Evolutionary conservation across 2,797 vertebrate species (phyloP).

Genomic region (Cyprinella venusta): DNA sequence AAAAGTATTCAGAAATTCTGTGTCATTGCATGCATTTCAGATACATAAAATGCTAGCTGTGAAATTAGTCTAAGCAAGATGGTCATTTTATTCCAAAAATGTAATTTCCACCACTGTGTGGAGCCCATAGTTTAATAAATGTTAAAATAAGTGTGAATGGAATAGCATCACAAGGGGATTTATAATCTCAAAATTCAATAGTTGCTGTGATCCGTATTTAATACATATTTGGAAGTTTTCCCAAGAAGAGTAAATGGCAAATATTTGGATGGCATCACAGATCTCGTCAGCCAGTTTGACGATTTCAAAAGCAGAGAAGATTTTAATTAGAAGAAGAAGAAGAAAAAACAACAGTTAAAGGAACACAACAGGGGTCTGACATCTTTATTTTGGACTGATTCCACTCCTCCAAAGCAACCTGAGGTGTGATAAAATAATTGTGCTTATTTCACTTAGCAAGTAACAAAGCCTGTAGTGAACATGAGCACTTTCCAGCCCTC

Average conservation of each 20-base stretch:
- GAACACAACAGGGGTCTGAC: conserved; percentile 16
- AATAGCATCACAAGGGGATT: neutral
- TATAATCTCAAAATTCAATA: conserved; percentile 18
- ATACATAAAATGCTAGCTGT: neutral
- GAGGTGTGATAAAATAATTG: conserved; percentile 37
- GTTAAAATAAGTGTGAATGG: neutral
- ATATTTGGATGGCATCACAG: neutral
- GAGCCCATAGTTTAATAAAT: neutral
- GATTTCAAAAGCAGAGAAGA: conserved; percentile 14
- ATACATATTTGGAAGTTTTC: neutral
- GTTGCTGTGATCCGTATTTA: neutral
- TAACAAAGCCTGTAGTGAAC: conserved; percentile 35
- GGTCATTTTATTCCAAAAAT: neutral
- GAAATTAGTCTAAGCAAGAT: neutral
- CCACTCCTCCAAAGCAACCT: neutral
- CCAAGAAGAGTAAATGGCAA: conserved; percentile 11
- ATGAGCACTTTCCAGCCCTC: conserved; percentile 11
- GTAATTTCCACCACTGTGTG: neutral
- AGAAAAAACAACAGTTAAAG: conserved; percentile 9
- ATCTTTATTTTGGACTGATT: conserved; percentile 29
- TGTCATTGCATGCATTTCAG: neutral
- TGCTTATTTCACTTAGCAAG: conserved; percentile 35
- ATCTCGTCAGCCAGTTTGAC: conserved; percentile 11
- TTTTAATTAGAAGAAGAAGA: conserved; percentile 27
- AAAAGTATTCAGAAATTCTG: neutral